phyloP scores from a whole-genome alignment of 2,888 invertebrate species.

The Ceratothoa steindachneri region DNA sequence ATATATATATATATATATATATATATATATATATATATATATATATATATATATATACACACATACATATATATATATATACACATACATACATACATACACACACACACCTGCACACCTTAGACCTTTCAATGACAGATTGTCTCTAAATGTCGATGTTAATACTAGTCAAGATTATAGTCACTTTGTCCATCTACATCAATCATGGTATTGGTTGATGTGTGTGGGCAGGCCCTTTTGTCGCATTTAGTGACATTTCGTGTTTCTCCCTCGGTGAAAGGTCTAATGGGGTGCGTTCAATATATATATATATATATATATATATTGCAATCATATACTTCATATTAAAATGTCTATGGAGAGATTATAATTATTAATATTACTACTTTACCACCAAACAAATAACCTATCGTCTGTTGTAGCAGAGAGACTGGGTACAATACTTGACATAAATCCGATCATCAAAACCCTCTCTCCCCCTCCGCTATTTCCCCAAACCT shows the following conservation, averaged over 20 bases:
- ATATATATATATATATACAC: no score
- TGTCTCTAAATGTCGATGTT: not conserved
- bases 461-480: no score
- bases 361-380: not conserved
- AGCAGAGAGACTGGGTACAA: no score
- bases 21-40: no score
- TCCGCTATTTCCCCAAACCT: not conserved
- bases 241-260: not conserved
- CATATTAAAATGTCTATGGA: not conserved
- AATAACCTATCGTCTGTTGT: no score
- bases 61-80: no score
- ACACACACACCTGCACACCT: no score
- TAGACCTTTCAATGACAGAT: not conserved
- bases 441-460: no score
- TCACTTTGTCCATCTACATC: not conserved
- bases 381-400: no score
- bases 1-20: no score
- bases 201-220: not conserved
- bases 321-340: not conserved
- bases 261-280: slow-evolving; percentile 6
- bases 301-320: slow-evolving; percentile 9
- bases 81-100: no score
- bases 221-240: not conserved
- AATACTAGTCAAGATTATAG: slow-evolving; percentile 4
- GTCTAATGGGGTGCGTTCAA: not conserved